Percentiles rank a stretch among this genome's conserved stretches.
Evolutionary conservation across 2,113 vertebrate species (phyloP).

Genomic region (Sorex araneus): DNA sequence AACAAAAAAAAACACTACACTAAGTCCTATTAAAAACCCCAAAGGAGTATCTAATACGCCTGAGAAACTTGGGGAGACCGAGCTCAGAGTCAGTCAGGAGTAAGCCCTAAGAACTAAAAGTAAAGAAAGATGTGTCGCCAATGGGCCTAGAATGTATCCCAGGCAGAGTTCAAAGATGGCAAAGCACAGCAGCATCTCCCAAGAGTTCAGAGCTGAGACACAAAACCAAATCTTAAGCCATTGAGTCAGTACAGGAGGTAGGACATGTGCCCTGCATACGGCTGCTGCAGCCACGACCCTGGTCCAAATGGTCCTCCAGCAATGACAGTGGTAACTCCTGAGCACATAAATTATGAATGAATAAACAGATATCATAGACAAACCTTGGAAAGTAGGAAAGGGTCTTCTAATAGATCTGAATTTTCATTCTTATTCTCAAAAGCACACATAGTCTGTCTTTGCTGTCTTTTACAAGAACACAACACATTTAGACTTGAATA

Average conservation of each 20-base stretch:
- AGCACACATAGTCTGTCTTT: not conserved
- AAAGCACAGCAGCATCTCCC: not conserved
- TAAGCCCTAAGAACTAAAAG: too few relatives aligned
- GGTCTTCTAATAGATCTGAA: not conserved
- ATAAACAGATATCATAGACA: not conserved
- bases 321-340: too few relatives aligned
- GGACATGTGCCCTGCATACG: too few relatives aligned
- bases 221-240: not conserved
- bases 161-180: not conserved
- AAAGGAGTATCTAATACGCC: not conserved
- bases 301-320: too few relatives aligned
- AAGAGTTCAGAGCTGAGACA: not conserved
- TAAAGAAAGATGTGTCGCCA: not conserved
- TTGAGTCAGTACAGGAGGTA: too few relatives aligned
- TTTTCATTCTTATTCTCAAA: not conserved
- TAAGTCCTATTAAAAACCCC: conserved; percentile 13
- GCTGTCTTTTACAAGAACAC: conserved; percentile 44
- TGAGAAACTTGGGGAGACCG: not conserved
- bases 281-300: too few relatives aligned
- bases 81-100: too few relatives aligned
- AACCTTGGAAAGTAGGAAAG: not conserved
- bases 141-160: not conserved
- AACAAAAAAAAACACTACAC: not conserved
- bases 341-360: too few relatives aligned
- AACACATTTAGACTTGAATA: conserved; percentile 11